Conservation (phyloP, 2,113 vertebrate species). For the Ursus arctos region DNA sequence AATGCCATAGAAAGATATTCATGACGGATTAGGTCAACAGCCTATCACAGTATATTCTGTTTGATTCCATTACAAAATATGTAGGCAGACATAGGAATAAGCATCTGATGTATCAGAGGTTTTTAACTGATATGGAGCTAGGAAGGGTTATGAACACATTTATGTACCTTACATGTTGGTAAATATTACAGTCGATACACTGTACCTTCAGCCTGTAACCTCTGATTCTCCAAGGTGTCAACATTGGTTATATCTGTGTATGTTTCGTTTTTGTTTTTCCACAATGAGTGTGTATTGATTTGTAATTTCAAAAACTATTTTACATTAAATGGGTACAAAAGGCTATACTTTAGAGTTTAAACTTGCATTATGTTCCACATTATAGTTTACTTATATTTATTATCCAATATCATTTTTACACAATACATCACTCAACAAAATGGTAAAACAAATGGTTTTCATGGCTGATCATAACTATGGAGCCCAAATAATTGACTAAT, state of each 20-base stretch:
- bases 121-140: not conserved
- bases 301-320: constrained; percentile 42
- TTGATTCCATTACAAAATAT: constrained; percentile 45
- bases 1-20: not conserved
- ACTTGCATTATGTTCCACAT: constrained; percentile 36
- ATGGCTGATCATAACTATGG: not conserved
- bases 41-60: not conserved
- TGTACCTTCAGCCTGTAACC: not conserved
- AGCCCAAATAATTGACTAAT: not conserved
- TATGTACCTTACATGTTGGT: not conserved
- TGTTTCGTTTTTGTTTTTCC: not conserved
- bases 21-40: not conserved
- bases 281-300: not conserved
- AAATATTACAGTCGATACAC: not conserved
- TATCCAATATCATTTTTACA: not conserved
- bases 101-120: not conserved
- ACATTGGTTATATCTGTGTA: not conserved
- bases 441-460: not conserved
- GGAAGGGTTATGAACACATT: not conserved
- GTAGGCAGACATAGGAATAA: not conserved
- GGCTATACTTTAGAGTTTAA: not conserved
- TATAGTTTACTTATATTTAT: not conserved
- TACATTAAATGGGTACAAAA: constrained; percentile 14
- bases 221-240: not conserved
- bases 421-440: not conserved